These are phyloP conservation scores for Mesoligia furuncula DNA, from an alignment of 2,888 invertebrate genomes.

Conservation along the genomic window DNA sequence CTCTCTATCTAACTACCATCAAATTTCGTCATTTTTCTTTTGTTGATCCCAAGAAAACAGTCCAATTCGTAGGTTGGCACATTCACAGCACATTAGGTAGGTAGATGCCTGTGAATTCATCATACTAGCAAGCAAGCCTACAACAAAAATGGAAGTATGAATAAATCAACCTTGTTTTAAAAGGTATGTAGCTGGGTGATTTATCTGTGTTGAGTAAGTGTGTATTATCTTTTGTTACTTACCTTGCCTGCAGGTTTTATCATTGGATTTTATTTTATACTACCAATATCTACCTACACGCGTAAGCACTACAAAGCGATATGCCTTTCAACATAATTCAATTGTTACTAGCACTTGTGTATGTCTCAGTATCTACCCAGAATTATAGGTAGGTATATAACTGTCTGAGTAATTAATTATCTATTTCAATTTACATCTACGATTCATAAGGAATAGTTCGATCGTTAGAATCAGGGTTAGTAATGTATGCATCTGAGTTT, in stretches of 20 bases:
- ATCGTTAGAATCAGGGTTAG: background rate
- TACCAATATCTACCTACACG: conserved; percentile 15
- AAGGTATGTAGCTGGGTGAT: conserved; percentile 48
- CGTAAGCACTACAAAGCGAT: conserved; percentile 33
- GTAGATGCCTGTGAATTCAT: conserved; percentile 25
- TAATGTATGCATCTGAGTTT: conserved; percentile 7
- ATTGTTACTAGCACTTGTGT: conserved; percentile 16
- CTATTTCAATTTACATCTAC: background rate
- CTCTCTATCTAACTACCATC: conserved; percentile 8
- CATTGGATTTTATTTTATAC: conserved; percentile 41
- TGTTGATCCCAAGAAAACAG: conserved; percentile 38
- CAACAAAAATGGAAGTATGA: conserved; percentile 58
- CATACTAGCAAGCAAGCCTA: conserved; percentile 18
- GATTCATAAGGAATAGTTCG: background rate
- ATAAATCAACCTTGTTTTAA: conserved; percentile 57
- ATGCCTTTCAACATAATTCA: conserved; percentile 37
- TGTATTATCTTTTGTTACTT: conserved; percentile 62
- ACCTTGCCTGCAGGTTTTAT: conserved; percentile 58
- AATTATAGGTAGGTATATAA: conserved; percentile 3
- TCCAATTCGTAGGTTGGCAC: conserved; percentile 23
- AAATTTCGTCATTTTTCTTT: conserved; percentile 40
- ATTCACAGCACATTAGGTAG: conserved; percentile 23
- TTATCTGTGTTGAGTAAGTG: conserved; percentile 53
- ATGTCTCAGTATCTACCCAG: conserved; percentile 12
- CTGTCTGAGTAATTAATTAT: background rate